phyloP scores from a whole-genome alignment of 2,888 invertebrate genomes.

The Trissoscelio sp. region DNA sequence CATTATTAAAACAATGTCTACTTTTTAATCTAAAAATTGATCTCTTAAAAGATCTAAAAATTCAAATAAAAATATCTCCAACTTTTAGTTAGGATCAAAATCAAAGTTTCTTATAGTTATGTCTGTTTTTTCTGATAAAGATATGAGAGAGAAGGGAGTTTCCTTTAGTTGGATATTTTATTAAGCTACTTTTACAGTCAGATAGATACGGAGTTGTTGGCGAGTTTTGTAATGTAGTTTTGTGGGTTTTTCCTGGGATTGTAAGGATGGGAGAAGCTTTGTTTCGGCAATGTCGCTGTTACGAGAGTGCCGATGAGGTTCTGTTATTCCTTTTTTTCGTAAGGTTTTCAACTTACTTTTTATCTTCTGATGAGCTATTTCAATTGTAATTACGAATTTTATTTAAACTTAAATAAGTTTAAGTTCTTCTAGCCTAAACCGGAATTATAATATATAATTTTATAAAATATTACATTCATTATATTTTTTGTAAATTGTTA shows the following conservation, averaged over 20 bases:
- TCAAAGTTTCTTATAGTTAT: too few relatives aligned
- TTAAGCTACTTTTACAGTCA: constrained; percentile 51
- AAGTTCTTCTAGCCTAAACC: too few relatives aligned
- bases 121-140: constrained; percentile 3
- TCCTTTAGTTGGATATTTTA: constrained; percentile 41
- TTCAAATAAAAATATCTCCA: too few relatives aligned
- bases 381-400: constrained; percentile 33
- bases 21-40: too few relatives aligned
- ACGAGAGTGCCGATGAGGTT: constrained; percentile 48
- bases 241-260: constrained; percentile 45
- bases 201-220: constrained; percentile 44
- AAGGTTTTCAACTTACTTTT: constrained; percentile 33
- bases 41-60: too few relatives aligned
- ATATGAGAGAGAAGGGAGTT: not conserved
- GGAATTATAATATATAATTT: too few relatives aligned
- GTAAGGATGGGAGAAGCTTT: constrained; percentile 31
- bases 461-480: too few relatives aligned
- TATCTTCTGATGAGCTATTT: constrained; percentile 33
- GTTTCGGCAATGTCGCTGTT: constrained; percentile 43
- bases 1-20: too few relatives aligned
- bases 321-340: constrained; percentile 51
- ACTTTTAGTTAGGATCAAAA: too few relatives aligned
- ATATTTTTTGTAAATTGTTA: too few relatives aligned
- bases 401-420: constrained; percentile 12
- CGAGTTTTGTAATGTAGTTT: constrained; percentile 51